Evolutionary conservation across 2,888 invertebrate species (phyloP).

Genomic region (Muschampia plurimacula): DNA sequence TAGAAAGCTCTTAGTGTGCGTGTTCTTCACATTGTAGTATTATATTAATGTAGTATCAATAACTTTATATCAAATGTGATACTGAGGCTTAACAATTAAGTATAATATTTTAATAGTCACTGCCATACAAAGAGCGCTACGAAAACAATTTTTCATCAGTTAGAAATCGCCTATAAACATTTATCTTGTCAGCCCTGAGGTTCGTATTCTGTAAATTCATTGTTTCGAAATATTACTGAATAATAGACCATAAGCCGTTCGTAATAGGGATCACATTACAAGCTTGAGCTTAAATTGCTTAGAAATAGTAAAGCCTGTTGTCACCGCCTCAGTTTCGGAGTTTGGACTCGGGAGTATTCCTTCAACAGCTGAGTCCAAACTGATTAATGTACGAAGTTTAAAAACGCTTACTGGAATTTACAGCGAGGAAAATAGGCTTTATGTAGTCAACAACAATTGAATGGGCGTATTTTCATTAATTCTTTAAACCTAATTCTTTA

Average conservation of each 20-base stretch:
- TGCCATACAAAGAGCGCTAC: constrained; percentile 18
- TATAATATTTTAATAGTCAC: constrained; percentile 24
- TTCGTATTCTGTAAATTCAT: constrained; percentile 32
- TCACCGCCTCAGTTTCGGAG: constrained; percentile 50
- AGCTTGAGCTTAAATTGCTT: constrained; percentile 10
- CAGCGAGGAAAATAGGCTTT: constrained; percentile 50
- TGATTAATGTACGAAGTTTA: constrained; percentile 67
- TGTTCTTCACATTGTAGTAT: too few species aligned
- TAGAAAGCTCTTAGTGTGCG: too few species aligned
- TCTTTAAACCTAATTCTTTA: too few species aligned
- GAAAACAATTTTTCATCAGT: constrained; percentile 37
- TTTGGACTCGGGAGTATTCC: constrained; percentile 55
- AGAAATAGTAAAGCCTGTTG: constrained; percentile 37
- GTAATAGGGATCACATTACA: constrained; percentile 11
- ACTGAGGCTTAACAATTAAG: background rate
- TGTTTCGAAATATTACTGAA: background rate
- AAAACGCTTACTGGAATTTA: constrained; percentile 55
- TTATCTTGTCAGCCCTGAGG: constrained; percentile 38
- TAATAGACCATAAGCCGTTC: background rate
- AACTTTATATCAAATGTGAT: background rate
- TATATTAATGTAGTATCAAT: too few species aligned
- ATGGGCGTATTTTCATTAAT: too few species aligned
- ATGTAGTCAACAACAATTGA: background rate
- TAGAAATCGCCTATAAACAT: constrained; percentile 33
- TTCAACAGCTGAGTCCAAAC: constrained; percentile 71